A percentile compares a stretch with the other conserved stretches of the same genome.
phyloP scores from a whole-genome alignment of 2,113 vertebrate species.

The Eublepharis macularius region DNA sequence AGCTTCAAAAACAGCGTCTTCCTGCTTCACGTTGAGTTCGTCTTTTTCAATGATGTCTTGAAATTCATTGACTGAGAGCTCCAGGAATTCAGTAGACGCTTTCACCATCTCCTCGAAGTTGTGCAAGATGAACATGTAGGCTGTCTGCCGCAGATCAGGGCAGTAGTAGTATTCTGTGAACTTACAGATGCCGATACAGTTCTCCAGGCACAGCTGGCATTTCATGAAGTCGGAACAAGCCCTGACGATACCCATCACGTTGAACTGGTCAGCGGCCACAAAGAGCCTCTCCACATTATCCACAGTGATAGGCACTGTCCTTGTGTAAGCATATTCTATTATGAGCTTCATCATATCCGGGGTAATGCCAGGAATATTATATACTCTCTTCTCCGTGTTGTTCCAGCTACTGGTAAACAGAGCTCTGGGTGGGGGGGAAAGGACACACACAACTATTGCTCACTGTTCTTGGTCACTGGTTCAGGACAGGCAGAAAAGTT shows the following conservation, averaged over 20 bases:
- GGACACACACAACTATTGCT: not conserved
- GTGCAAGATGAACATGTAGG: conserved; percentile 78
- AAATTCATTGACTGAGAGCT: conserved; percentile 77
- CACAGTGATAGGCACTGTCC: conserved; percentile 67
- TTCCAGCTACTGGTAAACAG: conserved; percentile 80
- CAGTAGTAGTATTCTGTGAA: conserved; percentile 74
- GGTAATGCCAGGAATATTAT: conserved; percentile 75
- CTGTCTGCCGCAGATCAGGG: conserved; percentile 66
- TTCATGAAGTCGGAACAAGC: conserved; percentile 79
- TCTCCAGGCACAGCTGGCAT: conserved; percentile 74
- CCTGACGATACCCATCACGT: conserved; percentile 70
- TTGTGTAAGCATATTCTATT: conserved; percentile 80
- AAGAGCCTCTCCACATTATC: conserved; percentile 77
- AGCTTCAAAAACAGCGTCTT: conserved; percentile 77
- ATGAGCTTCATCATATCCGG: conserved; percentile 80
- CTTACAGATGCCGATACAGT: conserved; percentile 81
- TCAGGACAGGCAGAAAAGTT: too few species aligned
- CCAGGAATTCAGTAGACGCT: conserved; percentile 75
- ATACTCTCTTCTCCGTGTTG: conserved; percentile 69
- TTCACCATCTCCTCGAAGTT: conserved; percentile 81
- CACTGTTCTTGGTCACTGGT: not conserved
- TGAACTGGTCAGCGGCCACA: conserved; percentile 77
- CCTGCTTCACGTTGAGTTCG: conserved; percentile 78
- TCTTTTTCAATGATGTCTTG: conserved; percentile 77
- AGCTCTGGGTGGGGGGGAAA: conserved; percentile 64